A percentile compares a stretch with the other conserved stretches of the same genome.
Conservation (phyloP, 2,888 invertebrate genomes). For the Diaprepes abbreviatus region DNA sequence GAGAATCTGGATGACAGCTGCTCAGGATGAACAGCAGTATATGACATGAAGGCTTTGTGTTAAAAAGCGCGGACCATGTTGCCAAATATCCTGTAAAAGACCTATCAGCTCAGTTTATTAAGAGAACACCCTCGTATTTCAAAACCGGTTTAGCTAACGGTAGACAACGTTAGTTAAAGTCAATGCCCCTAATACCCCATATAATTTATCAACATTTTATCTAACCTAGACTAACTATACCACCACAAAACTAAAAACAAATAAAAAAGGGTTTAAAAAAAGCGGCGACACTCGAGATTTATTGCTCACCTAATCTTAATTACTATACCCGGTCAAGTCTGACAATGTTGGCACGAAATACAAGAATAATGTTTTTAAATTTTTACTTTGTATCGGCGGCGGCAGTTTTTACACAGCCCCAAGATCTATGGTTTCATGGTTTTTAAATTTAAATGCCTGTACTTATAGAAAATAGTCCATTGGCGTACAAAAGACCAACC, state of each 20-base stretch:
- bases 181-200: background rate
- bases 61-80: no score
- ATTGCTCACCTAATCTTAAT: constrained; percentile 44
- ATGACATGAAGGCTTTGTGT: no score
- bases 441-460: constrained; percentile 3
- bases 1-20: no score
- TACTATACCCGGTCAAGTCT: constrained; percentile 40
- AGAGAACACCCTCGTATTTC: no score
- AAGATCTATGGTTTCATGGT: constrained; percentile 25
- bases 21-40: no score
- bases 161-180: background rate
- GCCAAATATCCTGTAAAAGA: no score
- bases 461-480: background rate
- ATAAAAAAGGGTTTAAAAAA: constrained; percentile 42
- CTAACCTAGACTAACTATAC: constrained; percentile 32
- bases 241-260: constrained; percentile 32
- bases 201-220: constrained; percentile 20
- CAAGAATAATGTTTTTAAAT: constrained; percentile 47
- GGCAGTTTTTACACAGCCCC: constrained; percentile 10
- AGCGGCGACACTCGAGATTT: constrained; percentile 43
- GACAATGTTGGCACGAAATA: constrained; percentile 44
- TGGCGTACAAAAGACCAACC: constrained; percentile 8
- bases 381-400: constrained; percentile 40
- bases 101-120: no score
- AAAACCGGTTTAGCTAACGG: background rate